Conservation (phyloP, 2,113 vertebrate genomes). For the Xenopus laevis region DNA sequence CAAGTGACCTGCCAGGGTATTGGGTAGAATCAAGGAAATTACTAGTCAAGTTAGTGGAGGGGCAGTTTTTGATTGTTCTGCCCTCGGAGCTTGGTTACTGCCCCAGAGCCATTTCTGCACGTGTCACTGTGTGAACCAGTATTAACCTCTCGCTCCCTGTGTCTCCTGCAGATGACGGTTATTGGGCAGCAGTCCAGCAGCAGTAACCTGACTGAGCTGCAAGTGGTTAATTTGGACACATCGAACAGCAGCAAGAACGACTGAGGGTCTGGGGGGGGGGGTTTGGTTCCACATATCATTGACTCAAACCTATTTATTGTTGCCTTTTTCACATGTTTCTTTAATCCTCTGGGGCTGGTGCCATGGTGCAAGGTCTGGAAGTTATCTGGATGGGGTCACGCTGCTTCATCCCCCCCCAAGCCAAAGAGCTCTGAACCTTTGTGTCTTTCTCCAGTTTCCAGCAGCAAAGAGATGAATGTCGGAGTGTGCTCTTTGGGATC, state of each 20-base stretch:
- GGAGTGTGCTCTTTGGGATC: not conserved
- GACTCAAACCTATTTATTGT: constrained; percentile 94
- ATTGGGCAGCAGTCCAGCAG: constrained; percentile 93
- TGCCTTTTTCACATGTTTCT: constrained; percentile 83
- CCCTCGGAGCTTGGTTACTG: too few species aligned
- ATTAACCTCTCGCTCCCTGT: not conserved
- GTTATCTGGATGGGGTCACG: not conserved
- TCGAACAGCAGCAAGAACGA: constrained; percentile 84
- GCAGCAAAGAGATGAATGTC: not conserved
- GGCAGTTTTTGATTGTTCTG: too few species aligned
- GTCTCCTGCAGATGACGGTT: constrained; percentile 80
- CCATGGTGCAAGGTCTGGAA: not conserved
- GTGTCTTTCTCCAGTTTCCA: not conserved
- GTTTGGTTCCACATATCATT: constrained; percentile 51
- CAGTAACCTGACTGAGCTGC: constrained; percentile 94
- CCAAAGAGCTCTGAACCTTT: not conserved
- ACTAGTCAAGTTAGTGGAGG: too few species aligned
- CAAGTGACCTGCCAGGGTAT: too few species aligned
- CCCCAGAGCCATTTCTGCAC: too few species aligned
- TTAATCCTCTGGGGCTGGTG: constrained; percentile 33
- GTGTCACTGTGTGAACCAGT: not conserved
- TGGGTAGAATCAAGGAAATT: too few species aligned
- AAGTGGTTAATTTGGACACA: constrained; percentile 91
- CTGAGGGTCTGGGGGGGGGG: constrained; percentile 62
- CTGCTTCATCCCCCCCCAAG: not conserved